These are phyloP conservation scores for Heliornis fulica DNA, from an alignment of 2,113 vertebrate genomes.

Conservation along the genomic window DNA sequence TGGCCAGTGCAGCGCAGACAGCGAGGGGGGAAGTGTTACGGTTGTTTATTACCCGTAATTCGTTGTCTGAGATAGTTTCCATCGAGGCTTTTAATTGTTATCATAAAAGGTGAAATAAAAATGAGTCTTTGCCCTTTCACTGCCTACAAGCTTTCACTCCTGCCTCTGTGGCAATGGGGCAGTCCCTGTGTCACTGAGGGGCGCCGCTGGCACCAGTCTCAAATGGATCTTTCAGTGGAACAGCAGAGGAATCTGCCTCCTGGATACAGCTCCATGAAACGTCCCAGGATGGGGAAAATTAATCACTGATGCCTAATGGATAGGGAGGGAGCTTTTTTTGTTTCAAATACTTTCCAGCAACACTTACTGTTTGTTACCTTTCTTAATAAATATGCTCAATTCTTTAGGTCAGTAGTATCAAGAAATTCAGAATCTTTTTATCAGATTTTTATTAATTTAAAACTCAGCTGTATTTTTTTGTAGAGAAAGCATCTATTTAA, in stretches of 20 bases:
- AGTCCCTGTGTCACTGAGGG: not conserved
- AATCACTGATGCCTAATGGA: not conserved
- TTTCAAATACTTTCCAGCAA: not conserved
- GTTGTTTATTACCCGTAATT: not conserved
- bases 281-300: not conserved
- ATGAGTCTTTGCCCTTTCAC: slow-evolving; percentile 16
- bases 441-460: not conserved
- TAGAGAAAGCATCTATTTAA: not conserved
- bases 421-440: not conserved
- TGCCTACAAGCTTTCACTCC: not conserved
- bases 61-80: not conserved
- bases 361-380: not conserved
- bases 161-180: not conserved
- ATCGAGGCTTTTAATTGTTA: slow-evolving; percentile 15
- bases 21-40: not conserved
- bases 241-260: not conserved
- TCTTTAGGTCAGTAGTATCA: not conserved
- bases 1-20: not conserved
- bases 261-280: not conserved
- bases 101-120: slow-evolving; percentile 26
- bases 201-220: not conserved
- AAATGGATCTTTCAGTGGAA: not conserved
- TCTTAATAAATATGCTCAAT: not conserved
- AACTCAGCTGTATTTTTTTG: not conserved
- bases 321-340: not conserved